Conservation (phyloP, 2,888 invertebrate genomes). For the Lasioglossum oenotherae region DNA sequence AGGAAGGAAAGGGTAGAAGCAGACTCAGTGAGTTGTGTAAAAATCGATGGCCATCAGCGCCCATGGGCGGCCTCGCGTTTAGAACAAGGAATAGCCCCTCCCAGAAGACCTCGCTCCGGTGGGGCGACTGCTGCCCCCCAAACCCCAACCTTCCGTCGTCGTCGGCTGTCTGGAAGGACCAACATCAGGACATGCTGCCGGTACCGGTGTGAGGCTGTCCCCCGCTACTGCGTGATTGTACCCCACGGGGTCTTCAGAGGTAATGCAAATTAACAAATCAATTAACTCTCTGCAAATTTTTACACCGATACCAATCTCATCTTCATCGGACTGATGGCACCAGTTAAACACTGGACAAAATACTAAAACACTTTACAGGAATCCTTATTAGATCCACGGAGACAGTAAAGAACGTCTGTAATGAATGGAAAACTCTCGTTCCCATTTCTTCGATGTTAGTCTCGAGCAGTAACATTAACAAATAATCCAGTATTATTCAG, state of each 20-base stretch:
- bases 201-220: constrained; percentile 84
- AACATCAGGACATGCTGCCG: constrained; percentile 81
- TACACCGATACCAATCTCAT: not conserved
- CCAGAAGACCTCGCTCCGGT: constrained; percentile 97
- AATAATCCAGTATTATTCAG: not conserved
- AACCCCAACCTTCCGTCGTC: constrained; percentile 80
- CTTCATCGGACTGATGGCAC: not conserved
- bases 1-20: constrained; percentile 63
- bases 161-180: constrained; percentile 79
- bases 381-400: not conserved
- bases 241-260: constrained; percentile 83
- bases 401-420: not conserved
- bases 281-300: not conserved
- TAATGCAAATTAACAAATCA: constrained; percentile 55
- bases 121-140: constrained; percentile 95
- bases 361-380: not conserved
- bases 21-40: constrained; percentile 78
- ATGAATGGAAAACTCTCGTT: constrained; percentile 10
- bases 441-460: not conserved
- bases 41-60: constrained; percentile 86
- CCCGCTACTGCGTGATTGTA: constrained; percentile 84
- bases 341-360: not conserved
- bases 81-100: constrained; percentile 98
- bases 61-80: constrained; percentile 98
- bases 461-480: not conserved